Evolutionary conservation across 1,140 invertebrate genomes (phyloP), one percentile per base, ranked within the genome.

Genomic region (Leptinotarsa lineolata): DNA sequence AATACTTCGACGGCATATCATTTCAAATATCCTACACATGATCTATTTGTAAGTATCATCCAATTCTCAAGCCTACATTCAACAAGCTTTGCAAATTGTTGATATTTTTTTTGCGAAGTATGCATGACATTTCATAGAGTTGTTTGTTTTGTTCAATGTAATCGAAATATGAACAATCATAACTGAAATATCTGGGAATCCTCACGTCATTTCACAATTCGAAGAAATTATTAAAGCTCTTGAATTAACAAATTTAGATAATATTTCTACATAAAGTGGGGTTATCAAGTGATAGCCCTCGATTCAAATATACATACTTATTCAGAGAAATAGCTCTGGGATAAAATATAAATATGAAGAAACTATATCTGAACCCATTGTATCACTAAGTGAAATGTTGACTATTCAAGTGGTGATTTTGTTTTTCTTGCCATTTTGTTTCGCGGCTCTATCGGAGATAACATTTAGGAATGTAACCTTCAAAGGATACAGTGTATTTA

Each of bases 381-480:
- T 20, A 20, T 30, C 13, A 18, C 61, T 11, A 2, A 39, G 30
- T 15, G 24, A 63, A 63, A 63, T 63, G 61, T 21, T n/a, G 61
- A 15, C 21, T 20, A 21, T 21, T 18, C 61, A 63, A 6, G n/a
- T 39, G 15, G 22, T 71, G 20, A 13, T 63, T 6, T 24, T 71
- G 18, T 63, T 71, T 11, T 64, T 71, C n/a, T 22, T 71, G 11
- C 69, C 69, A 18, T 63, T 71, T n/a, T 71, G 69, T 45, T 63
- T 71, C 18, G 59, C 48, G 15, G 45, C 61, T 61, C 16, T 16
- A 18, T 18, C 44, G 11, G 69, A 59, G 16, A 22, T 71, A 15
- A 74, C 77, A 16, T 80, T 80, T 21, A 74, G 76, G 73, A 76
- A 80, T 74, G 79, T 78, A 1, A 69, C 69, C 4, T 66, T 78